These are phyloP conservation scores for Brenthis hecate DNA, from an alignment of 2,888 invertebrate species.

Conservation along the genomic window DNA sequence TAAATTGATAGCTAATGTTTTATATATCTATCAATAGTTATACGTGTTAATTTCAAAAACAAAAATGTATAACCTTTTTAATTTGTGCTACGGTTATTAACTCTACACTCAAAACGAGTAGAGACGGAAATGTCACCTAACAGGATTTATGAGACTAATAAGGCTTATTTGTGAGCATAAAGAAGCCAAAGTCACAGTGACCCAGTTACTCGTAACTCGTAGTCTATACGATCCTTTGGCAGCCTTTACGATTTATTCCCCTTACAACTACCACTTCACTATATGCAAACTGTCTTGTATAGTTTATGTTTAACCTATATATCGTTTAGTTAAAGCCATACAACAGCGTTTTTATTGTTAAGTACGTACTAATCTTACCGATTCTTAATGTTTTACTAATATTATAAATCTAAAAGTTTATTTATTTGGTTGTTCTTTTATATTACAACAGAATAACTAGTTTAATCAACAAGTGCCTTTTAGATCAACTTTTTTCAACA, in stretches of 20 bases:
- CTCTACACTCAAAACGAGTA: slow-evolving; percentile 22
- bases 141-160: slow-evolving; percentile 31
- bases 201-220: slow-evolving; percentile 39
- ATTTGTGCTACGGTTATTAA: slow-evolving; percentile 1
- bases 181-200: slow-evolving; percentile 34
- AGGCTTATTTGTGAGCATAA: slow-evolving; percentile 30
- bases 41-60: background rate
- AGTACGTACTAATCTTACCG: too few relatives aligned
- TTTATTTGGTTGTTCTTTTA: too few relatives aligned
- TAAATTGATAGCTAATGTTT: background rate
- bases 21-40: background rate
- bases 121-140: slow-evolving; percentile 27
- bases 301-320: slow-evolving; percentile 22
- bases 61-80: background rate
- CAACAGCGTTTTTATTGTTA: background rate
- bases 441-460: too few relatives aligned
- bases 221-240: slow-evolving; percentile 18
- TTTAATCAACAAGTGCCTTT: too few relatives aligned
- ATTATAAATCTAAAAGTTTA: too few relatives aligned
- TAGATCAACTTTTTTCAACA: too few relatives aligned
- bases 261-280: slow-evolving; percentile 1
- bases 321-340: background rate
- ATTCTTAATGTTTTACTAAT: too few relatives aligned
- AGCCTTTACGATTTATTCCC: slow-evolving; percentile 29
- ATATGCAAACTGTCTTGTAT: slow-evolving; percentile 17